Evolutionary conservation across 2,113 vertebrate genomes (phyloP).

Genomic region (Beaufortia kweichowensis): DNA sequence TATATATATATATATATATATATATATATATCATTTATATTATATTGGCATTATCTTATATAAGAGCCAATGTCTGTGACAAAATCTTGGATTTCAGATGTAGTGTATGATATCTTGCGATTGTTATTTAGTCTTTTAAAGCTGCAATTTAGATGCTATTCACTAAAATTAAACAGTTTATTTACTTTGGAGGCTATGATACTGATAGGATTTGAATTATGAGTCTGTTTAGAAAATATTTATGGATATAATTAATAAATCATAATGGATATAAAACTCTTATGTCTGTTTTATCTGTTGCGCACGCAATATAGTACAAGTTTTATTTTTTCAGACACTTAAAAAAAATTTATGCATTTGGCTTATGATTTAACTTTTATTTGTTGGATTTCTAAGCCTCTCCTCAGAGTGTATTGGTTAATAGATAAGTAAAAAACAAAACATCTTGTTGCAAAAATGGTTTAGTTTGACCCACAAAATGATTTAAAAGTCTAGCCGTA

Average conservation of each 20-base stretch:
- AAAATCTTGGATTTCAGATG: background rate
- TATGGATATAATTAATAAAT: constrained; percentile 20
- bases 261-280: background rate
- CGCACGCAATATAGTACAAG: background rate
- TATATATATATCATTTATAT: no score
- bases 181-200: constrained; percentile 1
- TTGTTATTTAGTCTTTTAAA: constrained; percentile 3
- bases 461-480: constrained; percentile 68
- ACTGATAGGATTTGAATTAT: constrained; percentile 29
- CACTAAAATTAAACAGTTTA: constrained; percentile 1
- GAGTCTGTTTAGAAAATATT: constrained; percentile 5
- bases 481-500: constrained; percentile 70
- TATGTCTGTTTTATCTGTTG: constrained; percentile 10
- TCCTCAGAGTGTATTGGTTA: constrained; percentile 42
- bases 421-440: constrained; percentile 47
- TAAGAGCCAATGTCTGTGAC: constrained; percentile 1
- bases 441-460: constrained; percentile 30
- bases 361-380: constrained; percentile 16
- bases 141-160: background rate
- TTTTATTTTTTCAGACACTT: no score
- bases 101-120: background rate
- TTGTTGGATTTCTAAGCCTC: constrained; percentile 18
- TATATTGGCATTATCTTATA: no score
- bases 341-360: no score
- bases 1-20: no score